Percentiles rank a stretch among this genome's conserved stretches.
Conservation (phyloP, 2,888 invertebrate species). For the Aelia acuminata region DNA sequence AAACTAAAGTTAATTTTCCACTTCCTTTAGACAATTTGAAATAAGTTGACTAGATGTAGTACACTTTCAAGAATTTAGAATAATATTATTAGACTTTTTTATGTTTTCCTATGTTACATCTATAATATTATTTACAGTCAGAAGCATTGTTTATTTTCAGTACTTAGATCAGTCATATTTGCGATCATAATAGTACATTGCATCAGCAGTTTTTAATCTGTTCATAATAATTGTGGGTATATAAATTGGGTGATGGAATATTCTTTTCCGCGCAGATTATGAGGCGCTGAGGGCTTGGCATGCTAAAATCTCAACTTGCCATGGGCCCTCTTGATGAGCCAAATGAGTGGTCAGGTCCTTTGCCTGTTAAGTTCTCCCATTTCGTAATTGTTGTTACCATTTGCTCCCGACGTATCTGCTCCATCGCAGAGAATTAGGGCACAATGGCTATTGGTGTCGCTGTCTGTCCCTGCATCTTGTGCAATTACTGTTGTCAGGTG, state of each 20-base stretch:
- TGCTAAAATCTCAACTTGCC: constrained; percentile 32
- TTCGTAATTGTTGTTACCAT: constrained; percentile 81
- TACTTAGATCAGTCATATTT: constrained; percentile 32
- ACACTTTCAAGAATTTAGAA: constrained; percentile 13
- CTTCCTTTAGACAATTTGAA: not conserved
- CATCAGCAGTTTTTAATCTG: not conserved
- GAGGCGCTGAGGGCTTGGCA: not conserved
- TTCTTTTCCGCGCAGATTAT: not conserved
- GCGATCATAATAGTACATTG: not conserved
- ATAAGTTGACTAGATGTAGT: not conserved
- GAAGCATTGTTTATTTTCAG: constrained; percentile 31
- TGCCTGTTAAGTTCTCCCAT: constrained; percentile 77
- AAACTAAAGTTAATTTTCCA: not conserved
- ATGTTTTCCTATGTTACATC: constrained; percentile 17
- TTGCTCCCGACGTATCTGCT: constrained; percentile 60
- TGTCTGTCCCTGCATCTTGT: constrained; percentile 71
- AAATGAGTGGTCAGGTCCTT: constrained; percentile 65
- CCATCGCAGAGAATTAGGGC: constrained; percentile 71
- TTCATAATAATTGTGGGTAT: constrained; percentile 1
- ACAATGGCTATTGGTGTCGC: constrained; percentile 74
- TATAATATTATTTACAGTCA: constrained; percentile 46
- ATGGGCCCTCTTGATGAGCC: constrained; percentile 38
- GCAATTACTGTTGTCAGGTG: constrained; percentile 65
- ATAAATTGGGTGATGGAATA: not conserved
- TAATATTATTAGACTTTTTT: not conserved